Evolutionary conservation across 1,140 invertebrate genomes (phyloP).

Genomic region (Lucilia sericata): DNA sequence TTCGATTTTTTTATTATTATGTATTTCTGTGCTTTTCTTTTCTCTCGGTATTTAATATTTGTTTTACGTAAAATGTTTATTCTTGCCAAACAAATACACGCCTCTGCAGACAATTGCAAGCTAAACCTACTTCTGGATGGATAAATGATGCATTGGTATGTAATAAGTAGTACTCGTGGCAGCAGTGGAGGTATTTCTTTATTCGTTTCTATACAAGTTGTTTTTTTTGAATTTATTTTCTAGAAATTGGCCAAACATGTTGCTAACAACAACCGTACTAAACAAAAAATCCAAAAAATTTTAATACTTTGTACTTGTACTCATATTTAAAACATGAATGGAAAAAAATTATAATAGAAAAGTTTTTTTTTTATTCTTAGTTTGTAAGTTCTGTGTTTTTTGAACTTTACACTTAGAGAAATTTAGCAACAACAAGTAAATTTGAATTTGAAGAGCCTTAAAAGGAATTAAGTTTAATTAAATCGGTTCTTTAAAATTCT

Average conservation of each 20-base stretch:
- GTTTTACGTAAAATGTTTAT: neutral
- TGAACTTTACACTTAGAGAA: neutral
- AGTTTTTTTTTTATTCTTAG: neutral
- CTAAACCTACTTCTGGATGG: neutral
- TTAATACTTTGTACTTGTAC: neutral
- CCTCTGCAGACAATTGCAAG: constrained; percentile 8
- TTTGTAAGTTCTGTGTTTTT: neutral
- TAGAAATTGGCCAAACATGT: constrained; percentile 26
- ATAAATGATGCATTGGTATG: constrained; percentile 1
- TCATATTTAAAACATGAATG: neutral
- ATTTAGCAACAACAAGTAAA: neutral
- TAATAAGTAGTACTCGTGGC: neutral
- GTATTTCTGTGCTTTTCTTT: neutral
- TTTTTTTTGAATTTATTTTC: neutral
- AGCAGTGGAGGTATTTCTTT: no score
- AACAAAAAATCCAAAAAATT: constrained; percentile 4
- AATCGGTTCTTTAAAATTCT: no score
- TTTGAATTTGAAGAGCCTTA: neutral
- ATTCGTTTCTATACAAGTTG: neutral
- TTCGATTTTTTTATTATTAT: neutral
- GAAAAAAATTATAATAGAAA: neutral
- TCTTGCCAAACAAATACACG: neutral
- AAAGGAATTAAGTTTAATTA: no score
- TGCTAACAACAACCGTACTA: constrained; percentile 12
- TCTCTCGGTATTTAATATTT: neutral